These are phyloP conservation scores for Alosa sapidissima DNA, from an alignment of 2,797 vertebrate genomes.

Conservation along the genomic window DNA sequence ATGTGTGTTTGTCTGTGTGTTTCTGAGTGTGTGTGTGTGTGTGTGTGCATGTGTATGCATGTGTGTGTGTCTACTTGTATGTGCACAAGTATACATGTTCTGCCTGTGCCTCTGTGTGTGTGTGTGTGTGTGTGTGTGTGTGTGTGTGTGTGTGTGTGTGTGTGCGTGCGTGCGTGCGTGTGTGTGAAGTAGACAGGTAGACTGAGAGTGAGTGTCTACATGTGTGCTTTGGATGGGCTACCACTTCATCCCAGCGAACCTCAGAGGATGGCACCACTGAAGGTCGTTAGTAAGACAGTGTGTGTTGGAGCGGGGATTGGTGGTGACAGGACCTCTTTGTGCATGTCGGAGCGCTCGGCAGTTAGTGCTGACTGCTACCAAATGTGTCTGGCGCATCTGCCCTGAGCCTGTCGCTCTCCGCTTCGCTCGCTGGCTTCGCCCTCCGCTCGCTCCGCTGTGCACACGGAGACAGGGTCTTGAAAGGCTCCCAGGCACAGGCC, in stretches of 20 bases:
- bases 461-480: background rate
- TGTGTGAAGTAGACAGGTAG: background rate
- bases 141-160: background rate
- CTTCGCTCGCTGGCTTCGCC: background rate
- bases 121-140: background rate
- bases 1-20: background rate
- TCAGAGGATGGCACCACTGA: constrained; percentile 5
- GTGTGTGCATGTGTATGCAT: background rate
- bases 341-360: background rate
- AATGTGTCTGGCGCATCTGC: background rate
- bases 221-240: background rate
- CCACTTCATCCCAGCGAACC: background rate
- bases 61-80: background rate
- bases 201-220: background rate
- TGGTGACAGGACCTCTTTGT: constrained; percentile 23
- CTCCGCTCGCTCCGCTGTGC: background rate
- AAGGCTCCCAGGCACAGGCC: background rate
- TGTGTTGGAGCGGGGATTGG: background rate
- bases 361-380: constrained; percentile 20
- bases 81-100: background rate
- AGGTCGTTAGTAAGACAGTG: constrained; percentile 21
- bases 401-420: background rate
- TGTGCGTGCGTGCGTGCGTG: background rate
- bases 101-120: background rate
- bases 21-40: background rate